These are phyloP conservation scores for Callyntrura guangdongensis DNA, from an alignment of 2,888 invertebrate species.

Conservation along the genomic window DNA sequence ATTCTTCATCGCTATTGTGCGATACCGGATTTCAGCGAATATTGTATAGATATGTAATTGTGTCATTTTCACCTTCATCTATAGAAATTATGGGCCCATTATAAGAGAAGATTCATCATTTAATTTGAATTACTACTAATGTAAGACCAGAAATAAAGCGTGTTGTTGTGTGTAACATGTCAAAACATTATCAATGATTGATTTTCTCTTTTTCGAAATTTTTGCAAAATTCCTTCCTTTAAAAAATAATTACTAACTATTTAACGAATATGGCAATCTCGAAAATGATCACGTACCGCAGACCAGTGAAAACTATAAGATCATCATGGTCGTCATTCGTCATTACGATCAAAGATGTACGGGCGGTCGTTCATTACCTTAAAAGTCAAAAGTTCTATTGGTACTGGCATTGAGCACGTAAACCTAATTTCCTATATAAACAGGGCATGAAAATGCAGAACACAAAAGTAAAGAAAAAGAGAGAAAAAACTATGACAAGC, in stretches of 20 bases:
- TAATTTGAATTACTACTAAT: too few species aligned
- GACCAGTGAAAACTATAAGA: constrained; percentile 2
- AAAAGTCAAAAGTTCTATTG: not conserved
- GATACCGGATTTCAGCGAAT: constrained; percentile 65
- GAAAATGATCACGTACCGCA: constrained; percentile 45
- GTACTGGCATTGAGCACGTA: constrained; percentile 58
- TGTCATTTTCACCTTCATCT: constrained; percentile 32
- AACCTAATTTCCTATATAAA: constrained; percentile 64
- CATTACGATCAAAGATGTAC: too few species aligned
- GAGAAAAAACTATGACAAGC: constrained; percentile 30
- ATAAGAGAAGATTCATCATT: not conserved
- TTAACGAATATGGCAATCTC: constrained; percentile 11
- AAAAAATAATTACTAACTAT: constrained; percentile 1
- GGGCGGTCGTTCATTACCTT: too few species aligned
- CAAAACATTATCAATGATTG: constrained; percentile 34
- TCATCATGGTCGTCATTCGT: not conserved
- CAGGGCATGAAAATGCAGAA: constrained; percentile 55
- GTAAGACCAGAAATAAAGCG: too few species aligned
- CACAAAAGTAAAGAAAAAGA: not conserved
- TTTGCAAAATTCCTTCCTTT: constrained; percentile 1
- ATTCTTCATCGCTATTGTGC: constrained; percentile 43
- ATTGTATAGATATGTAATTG: too few species aligned
- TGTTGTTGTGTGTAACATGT: too few species aligned
- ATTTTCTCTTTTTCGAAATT: constrained; percentile 53
- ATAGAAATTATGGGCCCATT: constrained; percentile 4